Base-by-base conservation (phyloP, 2,888 invertebrate genomes). In the Heliconius erato region DNA sequence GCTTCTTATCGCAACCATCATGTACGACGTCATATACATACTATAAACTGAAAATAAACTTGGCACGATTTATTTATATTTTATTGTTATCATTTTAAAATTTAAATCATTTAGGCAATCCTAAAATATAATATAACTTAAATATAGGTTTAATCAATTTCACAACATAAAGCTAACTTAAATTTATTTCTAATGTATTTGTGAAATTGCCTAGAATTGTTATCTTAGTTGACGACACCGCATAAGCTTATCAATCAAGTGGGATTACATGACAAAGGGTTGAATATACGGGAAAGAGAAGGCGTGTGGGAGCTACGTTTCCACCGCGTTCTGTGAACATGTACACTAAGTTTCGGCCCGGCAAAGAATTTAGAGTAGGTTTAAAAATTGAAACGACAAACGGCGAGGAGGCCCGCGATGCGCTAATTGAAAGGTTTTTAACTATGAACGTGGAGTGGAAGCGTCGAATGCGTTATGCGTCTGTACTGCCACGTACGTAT, bases 341-440 rank as follows among this genome's bases (percentile, higher is more conserved):
- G 94, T 93, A 95, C 94, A 94, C 92, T 90, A 93, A 94, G 91
- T 92, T 92, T 89, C 90, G 89, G 86, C 90, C 89, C 90, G 91
- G 92, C 94, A 93, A 93, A 94, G 93, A 92, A 91, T 89, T 91
- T 89, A 88, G 91, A 93, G 92, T 91, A 91, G 91, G 91, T 94
- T 93, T 92, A 90, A 91, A 93, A 95, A 94, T 95, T 93, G 92
- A 94, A 94, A 94, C 91, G 92, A 93, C 93, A 94, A 94, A 94
- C 92, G 94, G 88, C 89, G 90, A 89, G 90, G 89, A 89, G 87
- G 88, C 89, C 87, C 86, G 85, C 85, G 87, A 87, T 87, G 89
- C 88, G 90, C 88, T 93, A 93, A 93, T 92, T 92, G 91, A 92
- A 92, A 92, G 91, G 90, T 90, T 90, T 86, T 85, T 82, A 87